Evolutionary conservation across 2,113 vertebrate species (phyloP).

Genomic region (Strix uralensis): DNA sequence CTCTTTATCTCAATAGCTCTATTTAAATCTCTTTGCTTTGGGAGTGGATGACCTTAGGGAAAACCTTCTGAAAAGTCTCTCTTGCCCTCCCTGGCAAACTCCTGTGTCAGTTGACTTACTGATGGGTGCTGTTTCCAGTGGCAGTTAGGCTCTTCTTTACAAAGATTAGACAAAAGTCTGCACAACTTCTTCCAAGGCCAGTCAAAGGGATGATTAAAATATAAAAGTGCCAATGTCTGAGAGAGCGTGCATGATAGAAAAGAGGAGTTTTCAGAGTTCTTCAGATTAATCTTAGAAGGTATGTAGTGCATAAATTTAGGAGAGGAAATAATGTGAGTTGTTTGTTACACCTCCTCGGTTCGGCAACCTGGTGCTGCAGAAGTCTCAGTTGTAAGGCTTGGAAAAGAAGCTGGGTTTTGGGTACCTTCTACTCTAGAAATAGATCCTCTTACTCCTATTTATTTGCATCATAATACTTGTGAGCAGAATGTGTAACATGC

Average conservation of each 20-base stretch:
- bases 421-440: not conserved
- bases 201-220: not conserved
- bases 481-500: not conserved
- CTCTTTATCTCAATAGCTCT: not conserved
- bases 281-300: not conserved
- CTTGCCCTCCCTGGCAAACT: not conserved
- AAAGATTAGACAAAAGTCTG: not conserved
- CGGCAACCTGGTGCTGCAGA: not conserved
- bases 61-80: not conserved
- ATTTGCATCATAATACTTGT: not conserved
- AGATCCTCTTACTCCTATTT: not conserved
- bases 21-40: not conserved
- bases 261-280: not conserved
- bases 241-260: not conserved
- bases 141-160: not conserved
- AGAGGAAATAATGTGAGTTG: not conserved
- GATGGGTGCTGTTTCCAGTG: not conserved
- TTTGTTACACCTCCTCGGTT: not conserved
- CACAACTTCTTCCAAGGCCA: not conserved
- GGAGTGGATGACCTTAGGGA: not conserved
- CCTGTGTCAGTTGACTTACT: not conserved
- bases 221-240: not conserved
- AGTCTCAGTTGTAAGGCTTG: not conserved
- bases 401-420: not conserved
- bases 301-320: not conserved